Base-by-base conservation (phyloP, 1,140 invertebrate genomes). In the Halesus radiatus region DNA sequence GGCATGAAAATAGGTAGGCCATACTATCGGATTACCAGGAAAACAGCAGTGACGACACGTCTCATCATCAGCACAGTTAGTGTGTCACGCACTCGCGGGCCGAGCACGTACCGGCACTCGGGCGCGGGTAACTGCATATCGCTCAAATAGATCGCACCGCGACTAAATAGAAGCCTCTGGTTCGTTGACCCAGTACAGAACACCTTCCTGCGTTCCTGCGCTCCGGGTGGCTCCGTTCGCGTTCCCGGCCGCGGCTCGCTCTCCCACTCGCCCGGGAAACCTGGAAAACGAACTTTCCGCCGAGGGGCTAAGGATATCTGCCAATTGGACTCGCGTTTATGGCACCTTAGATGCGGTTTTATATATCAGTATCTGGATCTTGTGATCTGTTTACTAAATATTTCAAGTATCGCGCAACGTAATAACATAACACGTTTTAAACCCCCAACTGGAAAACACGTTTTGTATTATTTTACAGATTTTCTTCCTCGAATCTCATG, bases 11-110 rank as follows among this genome's bases (percentile, higher is more conserved):
- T 77, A 77, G 32, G 76, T 58, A 58, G n/a, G 50, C 4, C 62
- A 3, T 56, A 60, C 77, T 70, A 78, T 78, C 66, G 66, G 66
- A 80, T 80, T 80, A 80, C 78, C 70, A 74, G 78, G 78, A 80
- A 74, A 73, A 45, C 70, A 22, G 68, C 26, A 58, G 58, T 80
- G 78, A 80, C 78, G 78, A 80, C 78, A 75, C 32, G 62, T 50
- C 52, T 76, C 56, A 64, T 76, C 56, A 62, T 50, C 58, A 62
- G 62, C 74, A 76, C 74, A 70, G 77, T 78, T 78, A 70, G 77
- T 78, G 64, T 78, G 77, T 72, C 77, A 72, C 32, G n/a, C 77
- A 32, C 68, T 20, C 50, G 50, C 68, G 1, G 68, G 18, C 37
- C 8, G 32, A 23, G 6, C 23, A 23, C 76, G 50, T 26, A 68